phyloP scores from a whole-genome alignment of 2,888 invertebrate genomes.

The Cerceris ruficornis region DNA sequence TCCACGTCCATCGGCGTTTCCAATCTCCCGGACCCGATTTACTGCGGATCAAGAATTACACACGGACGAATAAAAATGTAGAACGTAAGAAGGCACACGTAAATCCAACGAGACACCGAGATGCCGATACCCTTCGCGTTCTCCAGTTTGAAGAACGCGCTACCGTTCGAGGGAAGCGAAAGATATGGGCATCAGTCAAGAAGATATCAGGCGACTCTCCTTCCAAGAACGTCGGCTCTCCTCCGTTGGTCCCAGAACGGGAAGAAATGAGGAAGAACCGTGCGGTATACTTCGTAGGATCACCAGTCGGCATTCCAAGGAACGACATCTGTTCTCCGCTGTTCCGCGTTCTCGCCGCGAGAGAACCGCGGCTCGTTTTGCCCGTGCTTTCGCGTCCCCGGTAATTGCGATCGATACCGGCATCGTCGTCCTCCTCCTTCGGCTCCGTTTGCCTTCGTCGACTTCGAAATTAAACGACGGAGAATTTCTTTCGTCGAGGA shows the following conservation, averaged over 20 bases:
- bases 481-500: constrained; percentile 52
- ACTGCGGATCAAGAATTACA: too few species aligned
- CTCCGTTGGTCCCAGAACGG: constrained; percentile 49
- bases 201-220: constrained; percentile 45
- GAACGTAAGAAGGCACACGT: too few species aligned
- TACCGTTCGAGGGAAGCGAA: constrained; percentile 36
- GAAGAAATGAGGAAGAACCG: constrained; percentile 64
- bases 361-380: constrained; percentile 59
- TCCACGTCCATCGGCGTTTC: too few species aligned
- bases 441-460: constrained; percentile 52
- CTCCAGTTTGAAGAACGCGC: constrained; percentile 1
- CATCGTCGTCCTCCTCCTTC: constrained; percentile 31
- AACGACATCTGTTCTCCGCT: constrained; percentile 75
- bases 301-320: constrained; percentile 69
- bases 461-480: constrained; percentile 66
- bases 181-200: constrained; percentile 55
- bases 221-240: constrained; percentile 49
- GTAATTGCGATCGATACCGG: constrained; percentile 71
- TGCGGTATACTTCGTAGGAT: constrained; percentile 47
- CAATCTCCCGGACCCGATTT: too few species aligned
- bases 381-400: constrained; percentile 36
- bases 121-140: too few species aligned
- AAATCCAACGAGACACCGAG: too few species aligned
- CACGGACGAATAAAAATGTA: too few species aligned
- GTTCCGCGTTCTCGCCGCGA: constrained; percentile 75